These are phyloP conservation scores for Meiosimyza decipiens DNA, from an alignment of 2,888 invertebrate genomes.

Conservation along the genomic window DNA sequence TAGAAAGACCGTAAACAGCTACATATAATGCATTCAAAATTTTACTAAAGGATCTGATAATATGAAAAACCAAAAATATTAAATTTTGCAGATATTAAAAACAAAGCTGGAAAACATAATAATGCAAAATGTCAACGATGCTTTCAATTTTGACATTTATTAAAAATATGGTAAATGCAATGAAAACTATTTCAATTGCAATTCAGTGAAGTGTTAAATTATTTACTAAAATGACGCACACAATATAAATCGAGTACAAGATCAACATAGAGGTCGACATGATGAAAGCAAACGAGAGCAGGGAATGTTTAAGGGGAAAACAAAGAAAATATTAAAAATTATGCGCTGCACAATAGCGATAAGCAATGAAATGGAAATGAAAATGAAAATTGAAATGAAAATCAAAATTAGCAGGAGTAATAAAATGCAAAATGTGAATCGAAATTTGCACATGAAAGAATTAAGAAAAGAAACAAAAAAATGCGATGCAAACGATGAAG, in stretches of 20 bases:
- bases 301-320: no score
- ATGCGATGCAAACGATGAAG: background rate
- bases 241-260: background rate
- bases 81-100: no score
- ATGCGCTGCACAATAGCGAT: background rate
- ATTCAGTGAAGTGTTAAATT: slow-evolving; percentile 9
- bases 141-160: slow-evolving; percentile 33
- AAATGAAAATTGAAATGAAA: background rate
- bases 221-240: slow-evolving; percentile 3
- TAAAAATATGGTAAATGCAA: slow-evolving; percentile 13
- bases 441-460: background rate
- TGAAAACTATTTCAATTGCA: background rate
- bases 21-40: no score
- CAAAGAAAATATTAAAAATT: slow-evolving; percentile 9
- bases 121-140: slow-evolving; percentile 42
- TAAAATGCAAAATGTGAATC: background rate
- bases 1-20: no score
- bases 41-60: no score
- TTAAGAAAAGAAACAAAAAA: background rate
- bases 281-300: no score
- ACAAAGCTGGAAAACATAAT: slow-evolving; percentile 26
- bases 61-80: no score
- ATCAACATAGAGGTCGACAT: background rate
- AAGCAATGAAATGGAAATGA: slow-evolving; percentile 5
- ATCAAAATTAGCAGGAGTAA: background rate